Conservation (phyloP, 2,113 vertebrate species). For the Engraulis encrasicolus region DNA sequence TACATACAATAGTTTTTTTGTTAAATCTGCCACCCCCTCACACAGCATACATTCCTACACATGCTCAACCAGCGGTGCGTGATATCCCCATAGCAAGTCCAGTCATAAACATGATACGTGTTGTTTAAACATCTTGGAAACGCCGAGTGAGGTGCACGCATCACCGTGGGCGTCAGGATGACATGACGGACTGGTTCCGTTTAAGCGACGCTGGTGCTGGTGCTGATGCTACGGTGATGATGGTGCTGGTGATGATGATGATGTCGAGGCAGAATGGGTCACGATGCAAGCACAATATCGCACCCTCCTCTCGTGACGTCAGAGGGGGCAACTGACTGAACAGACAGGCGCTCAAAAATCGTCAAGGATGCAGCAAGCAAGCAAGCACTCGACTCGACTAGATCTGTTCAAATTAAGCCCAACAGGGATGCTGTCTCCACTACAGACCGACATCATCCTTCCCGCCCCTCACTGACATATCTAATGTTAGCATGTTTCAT, state of each 20-base stretch:
- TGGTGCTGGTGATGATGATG: too few relatives aligned
- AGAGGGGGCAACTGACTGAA: slow-evolving; percentile 17
- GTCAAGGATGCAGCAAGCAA: slow-evolving; percentile 3
- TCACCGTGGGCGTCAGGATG: neutral
- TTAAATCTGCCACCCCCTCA: too few relatives aligned
- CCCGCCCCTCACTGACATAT: neutral
- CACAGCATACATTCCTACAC: neutral
- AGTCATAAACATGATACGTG: neutral
- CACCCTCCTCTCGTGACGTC: slow-evolving; percentile 40
- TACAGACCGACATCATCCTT: neutral
- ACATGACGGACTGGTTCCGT: too few relatives aligned
- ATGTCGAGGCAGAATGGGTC: neutral
- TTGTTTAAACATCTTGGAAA: neutral
- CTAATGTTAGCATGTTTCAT: neutral
- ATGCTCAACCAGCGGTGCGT: neutral
- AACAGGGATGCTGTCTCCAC: neutral
- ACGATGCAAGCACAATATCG: slow-evolving; percentile 14
- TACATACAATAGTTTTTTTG: too few relatives aligned
- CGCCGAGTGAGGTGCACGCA: neutral
- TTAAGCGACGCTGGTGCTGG: neutral
- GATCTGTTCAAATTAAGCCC: neutral
- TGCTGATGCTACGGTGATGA: neutral
- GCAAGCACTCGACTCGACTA: neutral
- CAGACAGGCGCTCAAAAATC: neutral
- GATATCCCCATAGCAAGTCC: too few relatives aligned